Evolutionary conservation across 2,113 vertebrate genomes (phyloP).

Genomic region (Sinocyclocheilus anshuiensis): DNA sequence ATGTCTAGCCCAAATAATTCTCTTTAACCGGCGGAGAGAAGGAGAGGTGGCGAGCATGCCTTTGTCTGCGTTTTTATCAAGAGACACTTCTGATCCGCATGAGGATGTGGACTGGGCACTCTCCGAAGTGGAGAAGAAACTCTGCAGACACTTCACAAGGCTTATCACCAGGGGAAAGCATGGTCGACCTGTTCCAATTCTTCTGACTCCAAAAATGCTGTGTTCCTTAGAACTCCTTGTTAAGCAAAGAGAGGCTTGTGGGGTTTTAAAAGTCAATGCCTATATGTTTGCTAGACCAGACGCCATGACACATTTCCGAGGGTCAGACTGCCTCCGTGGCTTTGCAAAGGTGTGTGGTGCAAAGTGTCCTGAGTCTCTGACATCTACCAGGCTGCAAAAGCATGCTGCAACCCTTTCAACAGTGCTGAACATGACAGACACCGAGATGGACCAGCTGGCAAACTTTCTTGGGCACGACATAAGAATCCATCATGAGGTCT

Average conservation of each 20-base stretch:
- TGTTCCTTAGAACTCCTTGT: no score
- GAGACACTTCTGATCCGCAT: slow-evolving; percentile 30
- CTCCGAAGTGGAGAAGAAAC: slow-evolving; percentile 48
- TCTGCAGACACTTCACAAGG: slow-evolving; percentile 44
- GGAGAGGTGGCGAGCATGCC: slow-evolving; percentile 49
- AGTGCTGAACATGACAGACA: slow-evolving; percentile 11
- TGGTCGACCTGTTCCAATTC: no score
- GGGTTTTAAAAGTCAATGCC: slow-evolving; percentile 37
- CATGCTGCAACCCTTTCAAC: not conserved
- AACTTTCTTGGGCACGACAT: not conserved
- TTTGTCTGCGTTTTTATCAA: slow-evolving; percentile 40
- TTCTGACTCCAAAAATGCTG: no score
- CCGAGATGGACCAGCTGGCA: slow-evolving; percentile 9
- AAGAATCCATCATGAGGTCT: not conserved
- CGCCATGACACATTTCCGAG: slow-evolving; percentile 50
- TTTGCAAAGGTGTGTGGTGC: slow-evolving; percentile 51
- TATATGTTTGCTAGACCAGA: slow-evolving; percentile 54
- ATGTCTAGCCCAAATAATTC: slow-evolving; percentile 1
- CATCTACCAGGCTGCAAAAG: not conserved
- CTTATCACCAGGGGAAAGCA: no score
- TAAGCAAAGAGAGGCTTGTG: slow-evolving; percentile 34
- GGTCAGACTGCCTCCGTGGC: slow-evolving; percentile 47
- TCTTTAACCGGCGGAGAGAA: slow-evolving; percentile 47
- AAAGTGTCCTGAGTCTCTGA: slow-evolving; percentile 2
- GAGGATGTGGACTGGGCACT: slow-evolving; percentile 39